Evolutionary conservation across 2,113 vertebrate species (phyloP).

Genomic region (Xyrauchen texanus): DNA sequence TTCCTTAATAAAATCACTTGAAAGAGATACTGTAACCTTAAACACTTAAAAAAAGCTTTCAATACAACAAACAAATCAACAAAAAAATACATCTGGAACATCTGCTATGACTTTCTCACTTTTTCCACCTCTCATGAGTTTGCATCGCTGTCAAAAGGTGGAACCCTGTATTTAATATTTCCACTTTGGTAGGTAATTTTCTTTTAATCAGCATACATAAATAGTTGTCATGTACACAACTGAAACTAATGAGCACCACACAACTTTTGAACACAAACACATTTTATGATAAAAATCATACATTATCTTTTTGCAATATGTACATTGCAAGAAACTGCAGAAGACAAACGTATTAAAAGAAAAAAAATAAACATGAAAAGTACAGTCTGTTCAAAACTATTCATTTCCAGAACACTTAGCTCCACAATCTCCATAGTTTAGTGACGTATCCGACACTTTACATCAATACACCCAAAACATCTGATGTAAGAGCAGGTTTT

Average conservation of each 20-base stretch:
- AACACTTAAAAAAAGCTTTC: no score
- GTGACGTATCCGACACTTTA: slow-evolving; percentile 74
- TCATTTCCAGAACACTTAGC: slow-evolving; percentile 68
- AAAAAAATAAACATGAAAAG: slow-evolving; percentile 47
- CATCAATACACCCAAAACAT: slow-evolving; percentile 74
- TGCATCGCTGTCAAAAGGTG: no score
- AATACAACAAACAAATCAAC: no score
- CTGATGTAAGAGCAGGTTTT: slow-evolving; percentile 56
- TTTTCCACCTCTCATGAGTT: no score
- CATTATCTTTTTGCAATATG: slow-evolving; percentile 64
- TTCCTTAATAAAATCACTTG: no score
- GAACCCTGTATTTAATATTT: no score
- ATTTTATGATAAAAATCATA: slow-evolving; percentile 79
- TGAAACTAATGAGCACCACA: slow-evolving; percentile 41
- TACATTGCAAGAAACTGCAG: slow-evolving; percentile 75
- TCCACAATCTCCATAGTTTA: slow-evolving; percentile 64
- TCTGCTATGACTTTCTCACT: no score
- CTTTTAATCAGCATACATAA: slow-evolving; percentile 11
- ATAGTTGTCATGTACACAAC: slow-evolving; percentile 46
- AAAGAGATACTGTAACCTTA: no score
- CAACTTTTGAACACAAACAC: slow-evolving; percentile 73
- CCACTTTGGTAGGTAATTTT: no score
- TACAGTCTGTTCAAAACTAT: slow-evolving; percentile 64
- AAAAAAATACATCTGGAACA: no score
- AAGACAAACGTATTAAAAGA: slow-evolving; percentile 73